Evolutionary conservation across 2,888 invertebrate species (phyloP), one percentile per base, ranked within the genome.

Genomic region (Lepidonotus clava): DNA sequence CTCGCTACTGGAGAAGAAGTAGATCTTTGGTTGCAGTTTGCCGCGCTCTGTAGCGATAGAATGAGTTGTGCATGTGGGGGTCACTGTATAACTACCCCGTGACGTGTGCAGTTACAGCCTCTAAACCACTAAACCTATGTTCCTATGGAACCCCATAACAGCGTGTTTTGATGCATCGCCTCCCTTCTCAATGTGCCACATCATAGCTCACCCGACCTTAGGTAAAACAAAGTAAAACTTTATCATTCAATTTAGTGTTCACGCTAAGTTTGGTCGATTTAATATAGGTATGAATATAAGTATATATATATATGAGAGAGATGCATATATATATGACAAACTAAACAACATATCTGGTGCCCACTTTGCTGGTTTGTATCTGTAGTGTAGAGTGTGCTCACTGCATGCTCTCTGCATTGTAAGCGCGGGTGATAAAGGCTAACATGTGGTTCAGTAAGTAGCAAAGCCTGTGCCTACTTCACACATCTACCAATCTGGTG

Each of bases 271-370:
- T 71, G 71, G 71, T 71, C 36, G 38, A 36, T 34, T 38, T 71
- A 36, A n/a, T n/a, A n/a, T n/a, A n/a, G 8, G 46, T 46, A 18
- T 46, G 18, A 8, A 46, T 46, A 46, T 46, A 46, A 8, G 8
- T 46, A 8, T 46, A 46, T 46, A 18, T 46, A 18, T 46, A 46
- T 46, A 46, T 46, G 18, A 34, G 34, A 34, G 18, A 71, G 5
- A 71, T 71, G 71, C 38, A 36, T 71, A 38, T 71, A 71, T 71
- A 71, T 34, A 34, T 61, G n/a, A 18, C 28, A 61, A 28, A 61
- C 28, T 61, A 61, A 24, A 24, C 11, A 18, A 71, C 71, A 71
- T 71, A 71, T 71, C 71, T 71, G 71, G 38, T 36, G 36, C 71
- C 34, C 36, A 24, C 14, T 38, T 36, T 71, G 71, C 71, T 71